A percentile compares a stretch with the other conserved stretches of the same genome.
Evolutionary conservation across 1,140 invertebrate genomes (phyloP).

Genomic region (Zaprionus africanus): DNA sequence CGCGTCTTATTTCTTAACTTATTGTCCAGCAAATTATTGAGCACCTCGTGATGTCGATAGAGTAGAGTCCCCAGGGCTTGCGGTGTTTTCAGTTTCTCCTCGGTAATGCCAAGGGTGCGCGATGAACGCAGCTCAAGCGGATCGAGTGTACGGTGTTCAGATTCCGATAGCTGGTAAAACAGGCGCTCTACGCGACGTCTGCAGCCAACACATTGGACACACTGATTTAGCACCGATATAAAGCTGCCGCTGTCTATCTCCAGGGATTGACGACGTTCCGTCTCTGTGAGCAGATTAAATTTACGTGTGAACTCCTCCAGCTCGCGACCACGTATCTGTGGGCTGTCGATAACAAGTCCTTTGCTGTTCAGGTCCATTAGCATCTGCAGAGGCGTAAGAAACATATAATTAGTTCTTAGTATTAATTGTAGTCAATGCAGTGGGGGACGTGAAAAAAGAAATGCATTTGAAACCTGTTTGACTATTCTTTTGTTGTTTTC

Average conservation of each 20-base stretch:
- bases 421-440: conserved; percentile 1
- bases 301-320: conserved; percentile 93
- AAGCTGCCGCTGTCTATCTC: conserved; percentile 93
- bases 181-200: conserved; percentile 94
- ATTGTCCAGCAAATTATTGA: conserved; percentile 91
- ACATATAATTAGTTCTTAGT: neutral
- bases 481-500: conserved; percentile 27
- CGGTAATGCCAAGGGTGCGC: conserved; percentile 90
- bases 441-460: conserved; percentile 23
- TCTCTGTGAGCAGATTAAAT: conserved; percentile 90
- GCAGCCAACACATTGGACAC: conserved; percentile 96
- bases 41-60: conserved; percentile 92
- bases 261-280: conserved; percentile 92
- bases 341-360: conserved; percentile 91
- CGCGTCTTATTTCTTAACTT: conserved; percentile 94
- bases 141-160: conserved; percentile 92
- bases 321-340: conserved; percentile 90
- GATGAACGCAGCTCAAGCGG: conserved; percentile 90
- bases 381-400: conserved; percentile 88
- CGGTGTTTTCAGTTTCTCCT: conserved; percentile 91
- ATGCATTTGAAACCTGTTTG: conserved; percentile 71
- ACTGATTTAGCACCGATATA: conserved; percentile 92
- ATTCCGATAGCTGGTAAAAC: conserved; percentile 92
- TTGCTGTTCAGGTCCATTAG: conserved; percentile 94
- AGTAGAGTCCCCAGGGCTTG: conserved; percentile 92